Evolutionary conservation across 1,140 invertebrate genomes (phyloP).

Genomic region (Panagrolaimus sp.): DNA sequence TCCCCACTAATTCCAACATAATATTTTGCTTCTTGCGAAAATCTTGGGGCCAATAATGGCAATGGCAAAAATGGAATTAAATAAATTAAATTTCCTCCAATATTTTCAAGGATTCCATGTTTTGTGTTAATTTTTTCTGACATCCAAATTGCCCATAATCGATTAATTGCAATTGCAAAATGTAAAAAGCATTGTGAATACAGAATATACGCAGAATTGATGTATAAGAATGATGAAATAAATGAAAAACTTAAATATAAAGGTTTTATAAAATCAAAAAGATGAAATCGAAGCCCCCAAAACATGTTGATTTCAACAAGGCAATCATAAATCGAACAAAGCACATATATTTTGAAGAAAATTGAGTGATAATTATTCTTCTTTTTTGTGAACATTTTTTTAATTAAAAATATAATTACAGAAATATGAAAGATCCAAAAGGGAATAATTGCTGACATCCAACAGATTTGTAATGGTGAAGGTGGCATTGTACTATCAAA

Average conservation of each 20-base stretch:
- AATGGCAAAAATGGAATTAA: neutral
- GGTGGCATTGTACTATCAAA: too few species aligned
- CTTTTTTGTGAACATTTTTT: too few species aligned
- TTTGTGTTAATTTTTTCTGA: neutral
- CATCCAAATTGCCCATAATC: neutral
- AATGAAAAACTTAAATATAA: neutral
- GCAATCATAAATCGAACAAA: too few species aligned
- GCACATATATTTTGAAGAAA: too few species aligned
- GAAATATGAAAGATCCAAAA: too few species aligned
- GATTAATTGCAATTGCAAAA: neutral
- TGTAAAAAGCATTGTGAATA: constrained; percentile 6
- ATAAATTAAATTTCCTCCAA: neutral
- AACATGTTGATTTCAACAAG: too few species aligned
- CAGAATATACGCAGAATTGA: neutral
- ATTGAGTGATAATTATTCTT: too few species aligned
- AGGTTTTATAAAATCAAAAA: neutral
- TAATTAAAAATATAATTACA: too few species aligned
- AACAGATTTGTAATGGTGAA: too few species aligned
- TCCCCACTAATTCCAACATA: neutral
- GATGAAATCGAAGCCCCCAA: too few species aligned
- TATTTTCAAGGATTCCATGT: neutral
- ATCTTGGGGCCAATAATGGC: neutral
- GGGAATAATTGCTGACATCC: too few species aligned
- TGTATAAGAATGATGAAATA: neutral
- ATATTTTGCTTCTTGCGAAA: neutral